A percentile compares a stretch with the other conserved stretches of the same genome.
Conservation (phyloP, 2,797 vertebrate genomes). For the Hippocampus kuda region DNA sequence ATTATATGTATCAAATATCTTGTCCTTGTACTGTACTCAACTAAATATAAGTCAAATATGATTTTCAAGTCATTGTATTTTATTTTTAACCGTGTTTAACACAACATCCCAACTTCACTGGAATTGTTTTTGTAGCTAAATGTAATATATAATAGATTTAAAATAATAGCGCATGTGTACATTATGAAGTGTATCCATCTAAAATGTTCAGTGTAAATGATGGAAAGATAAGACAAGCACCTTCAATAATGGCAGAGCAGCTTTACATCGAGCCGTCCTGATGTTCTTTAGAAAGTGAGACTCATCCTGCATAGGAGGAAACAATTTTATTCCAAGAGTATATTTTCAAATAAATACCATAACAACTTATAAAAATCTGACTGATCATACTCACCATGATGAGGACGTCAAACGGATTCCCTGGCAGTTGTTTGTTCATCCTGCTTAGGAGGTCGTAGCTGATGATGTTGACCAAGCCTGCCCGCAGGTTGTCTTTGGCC, state of each 20-base stretch:
- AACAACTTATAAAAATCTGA: neutral
- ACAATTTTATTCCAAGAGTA: neutral
- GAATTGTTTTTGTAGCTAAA: no score
- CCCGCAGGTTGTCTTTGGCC: slow-evolving; percentile 72
- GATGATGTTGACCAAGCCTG: slow-evolving; percentile 83
- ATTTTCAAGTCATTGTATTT: no score
- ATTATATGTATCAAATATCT: no score
- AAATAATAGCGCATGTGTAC: neutral
- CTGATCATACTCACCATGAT: slow-evolving; percentile 76
- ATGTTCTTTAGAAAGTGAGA: slow-evolving; percentile 95
- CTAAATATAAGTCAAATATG: no score
- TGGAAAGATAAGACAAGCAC: slow-evolving; percentile 51
- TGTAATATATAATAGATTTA: neutral
- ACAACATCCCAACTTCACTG: no score
- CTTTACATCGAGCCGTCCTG: slow-evolving; percentile 87
- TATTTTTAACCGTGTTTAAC: no score
- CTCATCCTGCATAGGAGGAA: slow-evolving; percentile 76
- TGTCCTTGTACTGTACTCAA: no score
- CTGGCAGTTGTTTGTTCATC: slow-evolving; percentile 73
- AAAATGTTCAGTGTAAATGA: neutral
- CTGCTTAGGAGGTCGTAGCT: slow-evolving; percentile 94
- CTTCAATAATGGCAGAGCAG: slow-evolving; percentile 86
- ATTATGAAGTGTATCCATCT: neutral
- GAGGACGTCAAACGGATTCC: slow-evolving; percentile 75
- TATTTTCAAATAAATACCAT: neutral